A percentile compares a stretch with the other conserved stretches of the same genome.
phyloP scores from a whole-genome alignment of 2,797 vertebrate species.

The Huso huso region DNA sequence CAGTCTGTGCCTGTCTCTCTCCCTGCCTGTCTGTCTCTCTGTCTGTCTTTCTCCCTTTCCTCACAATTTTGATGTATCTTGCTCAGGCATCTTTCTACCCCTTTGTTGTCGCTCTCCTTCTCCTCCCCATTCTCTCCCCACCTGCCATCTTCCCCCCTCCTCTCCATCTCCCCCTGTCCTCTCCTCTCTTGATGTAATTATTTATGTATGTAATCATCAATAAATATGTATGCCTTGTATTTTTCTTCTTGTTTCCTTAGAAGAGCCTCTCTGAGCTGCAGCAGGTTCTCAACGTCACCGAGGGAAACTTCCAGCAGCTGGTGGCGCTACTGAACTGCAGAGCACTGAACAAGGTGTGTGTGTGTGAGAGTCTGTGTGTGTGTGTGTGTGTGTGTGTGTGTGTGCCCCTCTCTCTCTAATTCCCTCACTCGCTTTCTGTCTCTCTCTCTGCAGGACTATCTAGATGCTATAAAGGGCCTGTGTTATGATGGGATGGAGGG shows the following conservation, averaged over 20 bases:
- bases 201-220: not conserved
- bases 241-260: conserved; percentile 40
- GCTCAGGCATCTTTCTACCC: conserved; percentile 1
- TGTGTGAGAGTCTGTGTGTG: not conserved
- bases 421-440: conserved; percentile 5
- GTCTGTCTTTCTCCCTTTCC: not conserved
- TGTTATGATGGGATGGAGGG: conserved; percentile 87
- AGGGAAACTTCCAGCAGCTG: conserved; percentile 84
- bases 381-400: too few relatives aligned
- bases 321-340: conserved; percentile 82
- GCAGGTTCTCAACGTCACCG: conserved; percentile 79
- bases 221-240: not conserved
- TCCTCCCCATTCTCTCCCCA: not conserved
- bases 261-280: conserved; percentile 76
- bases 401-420: not conserved
- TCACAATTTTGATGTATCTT: not conserved
- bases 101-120: not conserved
- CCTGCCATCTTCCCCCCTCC: not conserved
- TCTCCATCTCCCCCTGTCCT: not conserved
- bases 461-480: conserved; percentile 77
- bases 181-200: not conserved
- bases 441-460: conserved; percentile 63
- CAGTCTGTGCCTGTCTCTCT: not conserved
- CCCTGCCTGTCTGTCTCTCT: not conserved
- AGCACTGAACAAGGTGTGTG: conserved; percentile 77